Conservation (phyloP, 2,113 vertebrate genomes). For the Pipra filicauda region DNA sequence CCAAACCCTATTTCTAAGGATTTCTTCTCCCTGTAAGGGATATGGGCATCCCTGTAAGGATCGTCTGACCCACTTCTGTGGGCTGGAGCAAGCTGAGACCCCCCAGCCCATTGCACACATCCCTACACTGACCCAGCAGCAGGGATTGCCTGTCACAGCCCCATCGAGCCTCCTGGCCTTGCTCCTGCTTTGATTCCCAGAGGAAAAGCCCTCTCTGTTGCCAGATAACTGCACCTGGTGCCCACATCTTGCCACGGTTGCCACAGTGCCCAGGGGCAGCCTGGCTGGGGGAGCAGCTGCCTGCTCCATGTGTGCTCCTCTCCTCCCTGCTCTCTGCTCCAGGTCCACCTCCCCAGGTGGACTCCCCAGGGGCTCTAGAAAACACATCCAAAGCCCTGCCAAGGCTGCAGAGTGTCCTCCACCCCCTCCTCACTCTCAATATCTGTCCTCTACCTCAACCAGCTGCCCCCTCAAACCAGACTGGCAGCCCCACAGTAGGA, state of each 20-base stretch:
- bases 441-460: neutral
- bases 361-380: neutral
- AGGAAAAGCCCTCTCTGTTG: neutral
- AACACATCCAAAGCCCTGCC: neutral
- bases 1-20: neutral
- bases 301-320: neutral
- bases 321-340: neutral
- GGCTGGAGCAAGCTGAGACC: neutral
- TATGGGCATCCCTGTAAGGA: rapidly evolving
- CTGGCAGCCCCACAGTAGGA: neutral
- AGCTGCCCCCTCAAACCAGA: neutral
- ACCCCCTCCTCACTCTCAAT: rapidly evolving
- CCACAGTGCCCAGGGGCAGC: neutral
- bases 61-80: neutral
- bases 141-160: neutral
- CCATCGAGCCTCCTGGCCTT: neutral
- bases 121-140: neutral
- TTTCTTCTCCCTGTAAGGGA: neutral
- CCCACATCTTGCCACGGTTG: neutral
- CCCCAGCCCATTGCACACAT: neutral
- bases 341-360: neutral
- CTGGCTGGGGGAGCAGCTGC: constrained; percentile 15
- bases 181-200: neutral
- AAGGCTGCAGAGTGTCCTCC: neutral
- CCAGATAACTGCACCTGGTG: constrained; percentile 30